Evolutionary conservation across 1,140 invertebrate genomes (phyloP), one percentile per base, ranked within the genome.

Genomic region (Parasteatoda tepidariorum): DNA sequence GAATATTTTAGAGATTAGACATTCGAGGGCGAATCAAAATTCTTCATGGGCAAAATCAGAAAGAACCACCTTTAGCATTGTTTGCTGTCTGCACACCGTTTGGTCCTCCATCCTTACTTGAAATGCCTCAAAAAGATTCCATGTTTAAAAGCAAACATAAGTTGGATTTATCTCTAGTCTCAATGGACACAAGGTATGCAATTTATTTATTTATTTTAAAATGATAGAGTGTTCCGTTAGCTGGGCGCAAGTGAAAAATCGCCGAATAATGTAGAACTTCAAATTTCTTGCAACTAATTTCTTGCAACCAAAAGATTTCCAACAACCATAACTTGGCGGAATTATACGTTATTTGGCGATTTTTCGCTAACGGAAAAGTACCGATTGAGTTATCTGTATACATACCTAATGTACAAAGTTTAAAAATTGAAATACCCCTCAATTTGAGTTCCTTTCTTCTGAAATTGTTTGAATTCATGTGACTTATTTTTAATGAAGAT

Each of bases 131-230:
- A 54, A 89, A 91, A 82, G 85, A 98, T 90, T 95, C 97, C 71
- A 98, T 98, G 93, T 98, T 99, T 90, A 99, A 99, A 90, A 98
- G 96, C 88, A 99, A 99, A 91, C 98, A 99, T 91, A 98, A 98
- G 88, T 92, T 99, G 75, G 97, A 99, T 90, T 92, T 99, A 33
- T 93, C 95, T 66, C 92, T 98, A 55, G 94, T 99, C 67, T 98
- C 96, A 1, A 98, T 99, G 95, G 98, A 99, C 90, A 11, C 68
- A 26, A 82, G 84, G 84, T 85, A 64, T 57, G 67, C 61, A 7
- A 2, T 24, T 24, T 59, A 5, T n/a, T n/a, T n/a, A n/a, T n/a
- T n/a, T n/a, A n/a, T n/a, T 66, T 11, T 7, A 28, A 61, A 61
- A 13, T 15, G 22, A 61, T n/a, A 7, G 7, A 48, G 18, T 48